These are phyloP conservation scores for Pelusios castaneus DNA, from an alignment of 2,113 vertebrate genomes.

Conservation along the genomic window DNA sequence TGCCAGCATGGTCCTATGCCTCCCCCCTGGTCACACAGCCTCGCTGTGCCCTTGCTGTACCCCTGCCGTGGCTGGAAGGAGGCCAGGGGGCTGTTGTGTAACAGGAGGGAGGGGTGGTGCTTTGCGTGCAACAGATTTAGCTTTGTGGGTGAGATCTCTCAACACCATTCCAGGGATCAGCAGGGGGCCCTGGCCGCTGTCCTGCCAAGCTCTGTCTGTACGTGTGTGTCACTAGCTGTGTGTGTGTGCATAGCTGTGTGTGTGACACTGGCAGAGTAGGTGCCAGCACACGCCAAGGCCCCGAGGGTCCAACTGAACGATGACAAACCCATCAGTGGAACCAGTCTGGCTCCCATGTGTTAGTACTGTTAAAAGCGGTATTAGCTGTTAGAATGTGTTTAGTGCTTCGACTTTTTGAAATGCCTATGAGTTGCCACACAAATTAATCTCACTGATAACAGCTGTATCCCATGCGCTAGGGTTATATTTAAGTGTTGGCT, in stretches of 20 bases:
- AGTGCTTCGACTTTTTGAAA: not conserved
- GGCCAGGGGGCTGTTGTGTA: slow-evolving; percentile 21
- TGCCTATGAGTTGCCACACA: not conserved
- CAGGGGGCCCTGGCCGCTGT: not conserved
- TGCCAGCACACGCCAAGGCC: not conserved
- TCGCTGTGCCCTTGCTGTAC: not conserved
- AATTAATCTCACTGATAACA: not conserved
- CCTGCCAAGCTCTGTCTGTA: not conserved
- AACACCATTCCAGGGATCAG: not conserved
- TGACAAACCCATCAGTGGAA: not conserved
- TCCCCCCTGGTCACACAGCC: not conserved
- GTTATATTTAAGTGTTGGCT: not conserved
- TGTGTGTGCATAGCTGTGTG: not conserved
- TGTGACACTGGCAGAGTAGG: not conserved
- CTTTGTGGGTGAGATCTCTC: slow-evolving; percentile 5
- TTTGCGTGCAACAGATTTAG: not conserved
- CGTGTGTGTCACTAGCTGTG: not conserved
- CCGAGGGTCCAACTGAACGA: not conserved
- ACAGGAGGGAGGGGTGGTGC: not conserved
- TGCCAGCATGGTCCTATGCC: not conserved
- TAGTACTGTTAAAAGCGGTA: not conserved
- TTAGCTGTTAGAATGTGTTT: not conserved
- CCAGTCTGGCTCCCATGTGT: not conserved
- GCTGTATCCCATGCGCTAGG: not conserved
- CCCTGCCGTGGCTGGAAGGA: not conserved